phyloP scores from a whole-genome alignment of 1,140 invertebrate species.

The Aphelenchoides besseyi region DNA sequence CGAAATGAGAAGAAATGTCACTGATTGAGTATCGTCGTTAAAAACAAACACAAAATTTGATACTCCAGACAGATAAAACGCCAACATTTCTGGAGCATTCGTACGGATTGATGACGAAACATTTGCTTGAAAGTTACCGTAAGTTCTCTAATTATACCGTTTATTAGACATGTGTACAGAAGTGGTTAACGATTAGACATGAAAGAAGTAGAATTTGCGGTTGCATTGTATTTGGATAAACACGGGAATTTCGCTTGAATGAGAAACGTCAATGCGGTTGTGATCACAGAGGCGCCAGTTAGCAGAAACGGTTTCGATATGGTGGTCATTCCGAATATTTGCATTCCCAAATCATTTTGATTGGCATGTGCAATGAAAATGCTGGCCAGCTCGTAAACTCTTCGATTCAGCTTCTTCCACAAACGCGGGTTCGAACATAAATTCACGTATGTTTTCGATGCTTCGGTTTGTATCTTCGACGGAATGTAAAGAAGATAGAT shows the following conservation, averaged over 20 bases:
- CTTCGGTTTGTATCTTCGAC: constrained; percentile 9
- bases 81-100: too few species aligned
- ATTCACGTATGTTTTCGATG: background rate
- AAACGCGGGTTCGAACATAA: background rate
- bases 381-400: background rate
- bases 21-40: background rate
- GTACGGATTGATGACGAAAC: too few species aligned
- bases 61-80: too few species aligned
- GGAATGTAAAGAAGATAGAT: background rate
- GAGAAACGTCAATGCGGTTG: background rate
- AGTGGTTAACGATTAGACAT: background rate
- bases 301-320: constrained; percentile 1
- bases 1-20: background rate
- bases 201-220: background rate
- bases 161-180: too few species aligned
- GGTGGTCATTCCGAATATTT: background rate
- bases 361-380: background rate
- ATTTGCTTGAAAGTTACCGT: too few species aligned
- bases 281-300: background rate
- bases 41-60: background rate
- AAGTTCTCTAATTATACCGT: too few species aligned
- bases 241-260: background rate
- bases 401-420: background rate
- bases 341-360: background rate
- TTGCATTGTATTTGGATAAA: background rate